Conservation (phyloP, 1,140 invertebrate species). For the Argopecten irradians region DNA sequence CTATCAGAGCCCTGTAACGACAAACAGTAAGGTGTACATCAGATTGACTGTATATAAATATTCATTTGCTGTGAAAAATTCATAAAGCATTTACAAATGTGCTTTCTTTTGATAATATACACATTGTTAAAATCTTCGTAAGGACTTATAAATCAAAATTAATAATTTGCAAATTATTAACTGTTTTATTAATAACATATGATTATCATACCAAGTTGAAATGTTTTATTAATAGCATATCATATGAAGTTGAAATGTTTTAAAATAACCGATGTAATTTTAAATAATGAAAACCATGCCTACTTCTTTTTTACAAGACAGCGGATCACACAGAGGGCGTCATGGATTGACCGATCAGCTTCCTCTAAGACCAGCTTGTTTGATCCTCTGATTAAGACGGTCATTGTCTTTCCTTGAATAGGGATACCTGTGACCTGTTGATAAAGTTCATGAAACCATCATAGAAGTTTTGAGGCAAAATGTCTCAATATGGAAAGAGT, state of each 20-base stretch:
- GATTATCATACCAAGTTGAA: no score
- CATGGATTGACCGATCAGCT: conserved; percentile 95
- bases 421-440: conserved; percentile 90
- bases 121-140: no score
- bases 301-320: conserved; percentile 95
- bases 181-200: no score
- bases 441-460: conserved; percentile 30
- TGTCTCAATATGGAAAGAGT: background rate
- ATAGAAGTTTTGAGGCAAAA: background rate
- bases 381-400: conserved; percentile 95
- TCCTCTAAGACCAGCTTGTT: conserved; percentile 97
- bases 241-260: no score
- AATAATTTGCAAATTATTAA: no score
- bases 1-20: conserved; percentile 84
- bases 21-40: background rate
- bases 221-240: no score
- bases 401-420: conserved; percentile 93
- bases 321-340: conserved; percentile 98
- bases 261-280: no score
- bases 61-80: no score
- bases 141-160: no score
- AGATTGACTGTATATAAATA: background rate
- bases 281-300: conserved; percentile 22
- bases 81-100: no score
- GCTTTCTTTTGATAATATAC: no score